Base-by-base conservation (phyloP, 2,797 vertebrate species). In the Argya squamiceps region DNA sequence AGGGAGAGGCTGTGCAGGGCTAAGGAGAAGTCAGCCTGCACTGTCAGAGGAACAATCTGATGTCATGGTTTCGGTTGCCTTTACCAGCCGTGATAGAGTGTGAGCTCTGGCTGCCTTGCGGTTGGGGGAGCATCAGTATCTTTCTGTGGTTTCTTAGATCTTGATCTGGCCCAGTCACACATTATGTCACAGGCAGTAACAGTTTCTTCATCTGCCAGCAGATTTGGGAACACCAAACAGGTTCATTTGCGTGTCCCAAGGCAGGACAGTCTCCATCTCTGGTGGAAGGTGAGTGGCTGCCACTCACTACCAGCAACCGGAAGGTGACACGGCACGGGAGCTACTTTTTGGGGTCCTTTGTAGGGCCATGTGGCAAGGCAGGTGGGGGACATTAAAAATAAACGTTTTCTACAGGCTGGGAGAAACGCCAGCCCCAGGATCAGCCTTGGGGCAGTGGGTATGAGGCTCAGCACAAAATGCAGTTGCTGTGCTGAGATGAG, bases 81-180 rank as follows among this genome's bases (percentile, higher is more conserved):
- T 37, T 39, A 9, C 15, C 15, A 50, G 71, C n/a, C 14, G 1
- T 10, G 62, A 16, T 15, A 3, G 36, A 58, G 43, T 0, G 0
- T 23, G 36, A 83, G 64, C 29, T 76, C 56, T 1, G 11, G 12
- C 79, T 69, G 60, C 37, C 34, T 29, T 92, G 95, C 0, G 88
- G 92, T 84, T 30, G 27, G 37, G 29, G 26, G 2, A 81, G 3
- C 5, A 13, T 36, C 65, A 36, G 24, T 32, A 64, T 85, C 32
- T 27, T 43, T 12, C 62, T 93, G 88, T 58, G 96, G 93, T 95
- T 96, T 94, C 83, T 93, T 64, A 85, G 95, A 95, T 96, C 80
- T 83, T 32, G 34, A 47, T 85, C 82, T 63, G 49, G 36, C 29
- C 39, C 43, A 53, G 44, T 20, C 71, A 83, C 56, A 15, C 6